phyloP scores from a whole-genome alignment of 1,140 invertebrate genomes.

The Drosophila nigrodunni region DNA sequence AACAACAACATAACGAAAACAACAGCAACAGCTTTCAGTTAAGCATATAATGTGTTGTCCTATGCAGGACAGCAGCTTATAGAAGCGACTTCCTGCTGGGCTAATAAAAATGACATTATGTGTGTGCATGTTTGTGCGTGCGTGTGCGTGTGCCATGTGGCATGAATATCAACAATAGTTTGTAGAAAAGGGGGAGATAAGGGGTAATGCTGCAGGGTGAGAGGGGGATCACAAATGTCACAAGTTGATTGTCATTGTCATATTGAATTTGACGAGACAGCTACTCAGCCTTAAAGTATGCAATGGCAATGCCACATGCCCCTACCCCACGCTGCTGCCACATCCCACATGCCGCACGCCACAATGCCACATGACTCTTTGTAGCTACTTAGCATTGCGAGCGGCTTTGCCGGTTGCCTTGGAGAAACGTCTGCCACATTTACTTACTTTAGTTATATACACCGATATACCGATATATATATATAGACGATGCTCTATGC shows the following conservation, averaged over 20 bases:
- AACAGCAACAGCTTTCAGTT: slow-evolving; percentile 33
- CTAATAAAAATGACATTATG: slow-evolving; percentile 74
- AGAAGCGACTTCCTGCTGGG: slow-evolving; percentile 34
- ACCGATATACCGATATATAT: not conserved
- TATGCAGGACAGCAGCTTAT: slow-evolving; percentile 11
- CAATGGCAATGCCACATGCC: slow-evolving; percentile 18
- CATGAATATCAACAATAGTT: not conserved
- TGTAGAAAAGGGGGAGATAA: not conserved
- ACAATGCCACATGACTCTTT: slow-evolving; percentile 8
- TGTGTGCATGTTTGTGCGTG: slow-evolving; percentile 2
- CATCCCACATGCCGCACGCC: slow-evolving; percentile 2
- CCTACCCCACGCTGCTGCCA: not conserved
- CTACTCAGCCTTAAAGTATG: slow-evolving; percentile 53
- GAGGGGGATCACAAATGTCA: slow-evolving; percentile 62
- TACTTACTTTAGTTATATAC: slow-evolving; percentile 16
- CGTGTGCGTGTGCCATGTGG: slow-evolving; percentile 8
- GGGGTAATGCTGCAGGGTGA: not conserved
- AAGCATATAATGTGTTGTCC: slow-evolving; percentile 36
- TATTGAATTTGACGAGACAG: slow-evolving; percentile 76
- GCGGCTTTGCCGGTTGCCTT: slow-evolving; percentile 47
- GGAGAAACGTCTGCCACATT: slow-evolving; percentile 16
- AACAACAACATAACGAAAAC: not conserved
- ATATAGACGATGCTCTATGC: not conserved
- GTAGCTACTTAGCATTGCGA: slow-evolving; percentile 23
- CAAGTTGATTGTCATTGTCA: slow-evolving; percentile 81